phyloP scores from a whole-genome alignment of 2,888 invertebrate species.

The Odontocolon sp. region DNA sequence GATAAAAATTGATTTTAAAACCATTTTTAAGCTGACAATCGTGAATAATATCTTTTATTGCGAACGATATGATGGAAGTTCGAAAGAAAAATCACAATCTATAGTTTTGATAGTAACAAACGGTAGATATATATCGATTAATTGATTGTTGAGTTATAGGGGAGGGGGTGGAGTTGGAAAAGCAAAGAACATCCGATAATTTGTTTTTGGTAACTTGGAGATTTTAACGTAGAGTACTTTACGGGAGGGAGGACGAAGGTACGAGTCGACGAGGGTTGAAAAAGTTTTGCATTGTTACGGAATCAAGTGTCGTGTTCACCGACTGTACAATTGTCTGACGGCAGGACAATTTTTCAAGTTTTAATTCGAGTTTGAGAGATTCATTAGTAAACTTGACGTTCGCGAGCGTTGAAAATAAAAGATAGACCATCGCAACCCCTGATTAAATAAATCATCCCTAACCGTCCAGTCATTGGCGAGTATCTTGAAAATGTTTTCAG shows the following conservation, averaged over 20 bases:
- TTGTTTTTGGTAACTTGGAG: constrained; percentile 64
- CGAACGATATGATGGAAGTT: too few species aligned
- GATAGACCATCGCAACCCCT: too few species aligned
- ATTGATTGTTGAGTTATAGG: not conserved
- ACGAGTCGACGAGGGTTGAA: constrained; percentile 11
- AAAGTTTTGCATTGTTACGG: constrained; percentile 77
- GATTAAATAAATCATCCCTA: too few species aligned
- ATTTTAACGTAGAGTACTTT: constrained; percentile 55
- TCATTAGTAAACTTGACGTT: constrained; percentile 73
- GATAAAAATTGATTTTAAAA: not conserved
- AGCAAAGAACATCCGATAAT: constrained; percentile 65
- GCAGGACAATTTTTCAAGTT: constrained; percentile 67
- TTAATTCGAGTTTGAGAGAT: constrained; percentile 78
- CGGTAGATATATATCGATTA: not conserved
- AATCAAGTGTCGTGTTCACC: constrained; percentile 73
- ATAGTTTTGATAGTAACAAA: not conserved
- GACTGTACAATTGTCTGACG: constrained; percentile 72
- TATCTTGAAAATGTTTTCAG: too few species aligned
- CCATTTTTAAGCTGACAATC: too few species aligned
- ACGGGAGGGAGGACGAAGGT: constrained; percentile 23
- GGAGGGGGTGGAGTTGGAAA: not conserved
- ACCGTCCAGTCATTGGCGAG: too few species aligned
- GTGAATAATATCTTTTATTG: too few species aligned
- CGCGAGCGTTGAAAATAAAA: constrained; percentile 15
- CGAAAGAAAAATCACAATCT: too few species aligned